phyloP scores from a whole-genome alignment of 2,113 vertebrate genomes.

The Formicarius rufipectus region DNA sequence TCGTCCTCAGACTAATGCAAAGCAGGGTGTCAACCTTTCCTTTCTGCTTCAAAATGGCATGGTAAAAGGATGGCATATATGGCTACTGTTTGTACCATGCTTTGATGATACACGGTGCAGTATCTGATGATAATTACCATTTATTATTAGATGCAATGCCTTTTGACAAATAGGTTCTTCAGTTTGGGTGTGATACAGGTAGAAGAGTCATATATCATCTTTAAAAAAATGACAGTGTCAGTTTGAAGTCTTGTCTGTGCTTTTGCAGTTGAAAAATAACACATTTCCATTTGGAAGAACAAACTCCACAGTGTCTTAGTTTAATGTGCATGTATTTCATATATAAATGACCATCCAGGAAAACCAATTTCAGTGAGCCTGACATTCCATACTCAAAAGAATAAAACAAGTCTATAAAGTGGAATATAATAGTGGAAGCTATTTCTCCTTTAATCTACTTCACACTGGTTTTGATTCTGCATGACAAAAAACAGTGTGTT shows the following conservation, averaged over 20 bases:
- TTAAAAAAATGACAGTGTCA: background rate
- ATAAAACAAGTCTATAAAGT: conserved; percentile 29
- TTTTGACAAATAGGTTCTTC: background rate
- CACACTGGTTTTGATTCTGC: conserved; percentile 4
- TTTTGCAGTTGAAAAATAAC: conserved; percentile 30
- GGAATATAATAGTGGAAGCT: background rate
- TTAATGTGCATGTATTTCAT: conserved; percentile 37
- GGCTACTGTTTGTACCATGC: background rate
- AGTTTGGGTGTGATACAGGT: background rate
- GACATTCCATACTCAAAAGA: background rate
- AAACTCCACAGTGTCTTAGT: background rate
- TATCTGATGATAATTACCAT: background rate
- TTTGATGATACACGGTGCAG: background rate
- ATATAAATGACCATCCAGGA: conserved; percentile 26
- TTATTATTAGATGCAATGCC: background rate
- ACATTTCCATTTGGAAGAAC: conserved; percentile 41
- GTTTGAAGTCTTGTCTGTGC: conserved; percentile 6
- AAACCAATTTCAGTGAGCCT: conserved; percentile 17
- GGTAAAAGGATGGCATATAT: background rate
- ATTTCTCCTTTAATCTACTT: conserved; percentile 44
- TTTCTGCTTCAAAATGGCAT: background rate
- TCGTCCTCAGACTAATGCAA: background rate
- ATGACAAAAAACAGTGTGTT: background rate
- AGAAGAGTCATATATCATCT: background rate
- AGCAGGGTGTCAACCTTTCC: background rate